Conservation (phyloP, 2,113 vertebrate species). For the Toxotes chatareus region DNA sequence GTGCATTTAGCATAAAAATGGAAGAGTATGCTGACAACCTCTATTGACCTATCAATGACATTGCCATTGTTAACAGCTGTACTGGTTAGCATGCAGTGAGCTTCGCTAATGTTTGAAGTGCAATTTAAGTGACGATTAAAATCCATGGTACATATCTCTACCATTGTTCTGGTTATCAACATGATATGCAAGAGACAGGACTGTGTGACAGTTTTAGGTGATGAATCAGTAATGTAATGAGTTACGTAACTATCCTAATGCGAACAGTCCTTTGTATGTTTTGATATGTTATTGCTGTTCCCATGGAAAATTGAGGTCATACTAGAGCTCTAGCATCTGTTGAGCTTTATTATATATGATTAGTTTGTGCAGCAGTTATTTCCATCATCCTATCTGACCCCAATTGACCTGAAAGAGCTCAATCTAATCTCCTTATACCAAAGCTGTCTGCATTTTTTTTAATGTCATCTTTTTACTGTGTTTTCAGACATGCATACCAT, state of each 20-base stretch:
- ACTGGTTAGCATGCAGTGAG: background rate
- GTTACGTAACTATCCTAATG: conserved; percentile 40
- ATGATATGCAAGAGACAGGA: background rate
- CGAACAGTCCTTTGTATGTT: conserved; percentile 52
- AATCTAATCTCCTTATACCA: conserved; percentile 70
- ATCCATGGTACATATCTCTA: background rate
- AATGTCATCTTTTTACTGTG: conserved; percentile 46
- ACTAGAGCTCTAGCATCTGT: conserved; percentile 54
- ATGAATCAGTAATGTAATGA: conserved; percentile 17
- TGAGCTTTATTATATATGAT: conserved; percentile 68
- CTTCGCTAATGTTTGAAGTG: background rate
- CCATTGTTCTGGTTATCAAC: background rate
- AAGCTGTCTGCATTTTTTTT: conserved; percentile 53
- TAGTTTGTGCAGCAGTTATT: conserved; percentile 67
- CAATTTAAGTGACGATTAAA: background rate
- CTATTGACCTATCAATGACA: no score
- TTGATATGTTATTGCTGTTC: conserved; percentile 44
- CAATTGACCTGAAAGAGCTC: conserved; percentile 69
- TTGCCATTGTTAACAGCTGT: no score
- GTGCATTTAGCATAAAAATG: background rate
- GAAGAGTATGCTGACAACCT: background rate
- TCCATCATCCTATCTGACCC: conserved; percentile 68
- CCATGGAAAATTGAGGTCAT: conserved; percentile 65
- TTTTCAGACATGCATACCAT: conserved; percentile 41
- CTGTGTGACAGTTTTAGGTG: conserved; percentile 1